Evolutionary conservation across 2,797 vertebrate genomes (phyloP).

Genomic region (Adelosebastes latens): DNA sequence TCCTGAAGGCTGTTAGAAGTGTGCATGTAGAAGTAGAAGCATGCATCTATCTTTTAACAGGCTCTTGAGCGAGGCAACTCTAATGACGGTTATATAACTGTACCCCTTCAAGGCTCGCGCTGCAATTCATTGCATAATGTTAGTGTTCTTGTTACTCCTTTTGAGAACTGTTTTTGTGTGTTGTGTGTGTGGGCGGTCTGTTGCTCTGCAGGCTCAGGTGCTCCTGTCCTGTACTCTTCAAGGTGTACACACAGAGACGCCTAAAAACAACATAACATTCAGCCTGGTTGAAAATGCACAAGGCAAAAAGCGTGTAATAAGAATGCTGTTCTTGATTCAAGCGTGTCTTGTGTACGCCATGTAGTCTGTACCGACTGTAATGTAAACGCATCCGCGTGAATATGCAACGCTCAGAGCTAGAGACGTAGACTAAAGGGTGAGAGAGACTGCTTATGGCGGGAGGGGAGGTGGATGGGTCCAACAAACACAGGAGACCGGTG

Average conservation of each 20-base stretch:
- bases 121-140: slow-evolving; percentile 64
- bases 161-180: slow-evolving; percentile 20
- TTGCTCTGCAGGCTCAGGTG: background rate
- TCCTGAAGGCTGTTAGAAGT: slow-evolving; percentile 48
- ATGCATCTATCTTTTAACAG: slow-evolving; percentile 70
- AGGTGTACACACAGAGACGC: background rate
- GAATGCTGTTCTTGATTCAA: too few relatives aligned
- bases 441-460: too few relatives aligned
- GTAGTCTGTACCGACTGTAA: too few relatives aligned
- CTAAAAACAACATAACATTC: rapidly evolving
- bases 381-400: too few relatives aligned
- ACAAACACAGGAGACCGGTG: too few relatives aligned
- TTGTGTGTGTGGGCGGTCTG: background rate
- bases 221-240: background rate
- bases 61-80: slow-evolving; percentile 46
- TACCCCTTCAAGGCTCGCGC: slow-evolving; percentile 54
- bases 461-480: too few relatives aligned
- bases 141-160: slow-evolving; percentile 41
- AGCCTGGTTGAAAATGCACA: too few relatives aligned
- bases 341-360: too few relatives aligned
- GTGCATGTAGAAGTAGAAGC: slow-evolving; percentile 47
- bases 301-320: too few relatives aligned
- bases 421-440: too few relatives aligned
- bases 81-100: slow-evolving; percentile 74
- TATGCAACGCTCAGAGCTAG: too few relatives aligned